A percentile compares a stretch with the other conserved stretches of the same genome.
Evolutionary conservation across 1,140 invertebrate species (phyloP).

Genomic region (Lepeophtheirus salmonis): DNA sequence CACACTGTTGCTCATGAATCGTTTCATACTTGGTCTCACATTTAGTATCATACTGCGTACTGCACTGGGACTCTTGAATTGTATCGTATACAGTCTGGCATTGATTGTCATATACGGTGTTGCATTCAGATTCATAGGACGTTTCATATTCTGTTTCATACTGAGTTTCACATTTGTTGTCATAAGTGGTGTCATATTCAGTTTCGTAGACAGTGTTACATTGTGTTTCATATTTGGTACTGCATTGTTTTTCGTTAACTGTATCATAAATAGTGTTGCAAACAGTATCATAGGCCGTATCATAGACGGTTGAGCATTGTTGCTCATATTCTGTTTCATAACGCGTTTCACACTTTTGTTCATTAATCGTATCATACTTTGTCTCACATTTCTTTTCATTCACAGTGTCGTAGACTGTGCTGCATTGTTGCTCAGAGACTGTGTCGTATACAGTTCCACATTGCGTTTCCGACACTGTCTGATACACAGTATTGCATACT

Average conservation of each 20-base stretch:
- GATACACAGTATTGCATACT: not conserved
- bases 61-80: slow-evolving; percentile 1
- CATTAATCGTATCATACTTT: slow-evolving; percentile 13
- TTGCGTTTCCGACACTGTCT: slow-evolving; percentile 3
- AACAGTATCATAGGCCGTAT: not conserved
- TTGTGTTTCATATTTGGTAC: slow-evolving; percentile 2
- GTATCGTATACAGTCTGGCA: slow-evolving; percentile 7
- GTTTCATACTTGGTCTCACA: slow-evolving; percentile 17
- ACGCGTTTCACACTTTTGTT: slow-evolving; percentile 17
- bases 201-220: slow-evolving; percentile 7
- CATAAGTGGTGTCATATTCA: not conserved
- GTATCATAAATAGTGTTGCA: slow-evolving; percentile 12
- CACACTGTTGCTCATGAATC: slow-evolving; percentile 11
- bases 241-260: not conserved
- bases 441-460: slow-evolving; percentile 7
- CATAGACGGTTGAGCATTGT: not conserved
- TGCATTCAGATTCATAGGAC: not conserved
- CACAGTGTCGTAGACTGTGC: slow-evolving; percentile 8
- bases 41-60: slow-evolving; percentile 14
- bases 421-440: slow-evolving; percentile 10
- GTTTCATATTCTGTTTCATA: slow-evolving; percentile 7
- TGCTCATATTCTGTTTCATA: slow-evolving; percentile 13
- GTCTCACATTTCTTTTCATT: slow-evolving; percentile 14
- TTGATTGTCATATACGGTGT: slow-evolving; percentile 2
- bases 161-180: slow-evolving; percentile 6